A percentile compares a stretch with the other conserved stretches of the same genome.
These are phyloP conservation scores for Helarctos malayanus DNA, from an alignment of 2,797 vertebrate species.

Conservation along the genomic window DNA sequence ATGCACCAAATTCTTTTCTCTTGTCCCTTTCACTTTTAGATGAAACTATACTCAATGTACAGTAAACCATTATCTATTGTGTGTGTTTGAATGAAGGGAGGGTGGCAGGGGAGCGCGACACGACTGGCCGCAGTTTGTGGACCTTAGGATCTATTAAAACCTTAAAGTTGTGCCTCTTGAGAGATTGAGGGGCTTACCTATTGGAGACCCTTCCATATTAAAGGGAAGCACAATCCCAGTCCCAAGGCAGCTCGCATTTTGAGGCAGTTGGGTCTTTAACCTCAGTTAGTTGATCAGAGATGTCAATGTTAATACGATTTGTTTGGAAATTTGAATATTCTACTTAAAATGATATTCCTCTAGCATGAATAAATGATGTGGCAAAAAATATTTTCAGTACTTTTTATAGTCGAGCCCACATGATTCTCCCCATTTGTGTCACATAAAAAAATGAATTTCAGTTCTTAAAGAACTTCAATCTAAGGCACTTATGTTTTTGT, in stretches of 20 bases:
- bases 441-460: conserved; percentile 9
- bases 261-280: background rate
- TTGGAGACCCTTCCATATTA: background rate
- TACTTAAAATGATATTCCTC: background rate
- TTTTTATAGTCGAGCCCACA: conserved; percentile 27
- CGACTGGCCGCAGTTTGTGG: background rate
- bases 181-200: background rate
- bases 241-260: background rate
- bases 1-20: conserved; percentile 37
- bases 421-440: background rate
- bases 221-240: background rate
- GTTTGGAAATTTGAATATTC: conserved; percentile 36
- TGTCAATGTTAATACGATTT: background rate
- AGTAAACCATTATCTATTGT: background rate
- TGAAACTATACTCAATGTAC: conserved; percentile 19
- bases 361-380: background rate
- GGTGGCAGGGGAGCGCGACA: background rate
- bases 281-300: background rate
- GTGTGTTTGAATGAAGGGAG: background rate
- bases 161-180: background rate
- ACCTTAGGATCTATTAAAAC: background rate
- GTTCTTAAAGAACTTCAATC: background rate
- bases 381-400: conserved; percentile 20
- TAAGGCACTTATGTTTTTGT: background rate
- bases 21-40: conserved; percentile 45